A percentile compares a stretch with the other conserved stretches of the same genome.
Conservation (phyloP, 1,140 invertebrate species). For the Acromyrmex charruanus region DNA sequence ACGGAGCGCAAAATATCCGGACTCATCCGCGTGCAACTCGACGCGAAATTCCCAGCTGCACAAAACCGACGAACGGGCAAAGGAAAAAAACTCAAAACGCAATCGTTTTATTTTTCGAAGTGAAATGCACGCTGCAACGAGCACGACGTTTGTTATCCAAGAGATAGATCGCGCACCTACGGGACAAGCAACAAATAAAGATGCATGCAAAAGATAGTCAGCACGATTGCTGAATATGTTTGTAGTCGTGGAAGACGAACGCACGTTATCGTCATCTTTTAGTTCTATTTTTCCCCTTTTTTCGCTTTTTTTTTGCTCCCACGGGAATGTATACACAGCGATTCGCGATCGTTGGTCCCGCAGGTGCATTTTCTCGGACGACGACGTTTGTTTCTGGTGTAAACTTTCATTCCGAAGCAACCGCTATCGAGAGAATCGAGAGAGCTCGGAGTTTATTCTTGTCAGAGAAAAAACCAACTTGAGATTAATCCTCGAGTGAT, state of each 20-base stretch:
- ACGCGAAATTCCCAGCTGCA: neutral
- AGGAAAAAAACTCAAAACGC: neutral
- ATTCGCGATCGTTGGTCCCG: constrained; percentile 6
- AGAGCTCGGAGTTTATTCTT: constrained; percentile 6
- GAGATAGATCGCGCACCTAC: constrained; percentile 20
- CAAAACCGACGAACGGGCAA: neutral
- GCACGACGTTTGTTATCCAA: constrained; percentile 21
- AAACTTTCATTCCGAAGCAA: constrained; percentile 2
- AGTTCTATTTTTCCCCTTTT: neutral
- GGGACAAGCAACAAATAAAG: constrained; percentile 47
- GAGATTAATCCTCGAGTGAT: constrained; percentile 30
- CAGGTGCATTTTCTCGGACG: constrained; percentile 4
- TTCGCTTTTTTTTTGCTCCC: neutral
- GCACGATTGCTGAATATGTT: neutral
- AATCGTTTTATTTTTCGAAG: constrained; percentile 25
- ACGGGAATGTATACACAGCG: neutral
- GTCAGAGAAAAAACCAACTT: neutral
- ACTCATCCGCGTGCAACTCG: neutral
- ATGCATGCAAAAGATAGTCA: constrained; percentile 30
- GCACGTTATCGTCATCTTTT: constrained; percentile 34
- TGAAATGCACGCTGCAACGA: neutral
- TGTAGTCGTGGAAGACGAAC: constrained; percentile 23
- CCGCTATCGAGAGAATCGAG: neutral
- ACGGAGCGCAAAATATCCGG: constrained; percentile 19
- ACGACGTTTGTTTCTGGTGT: constrained; percentile 28